Base-by-base conservation (phyloP, 2,888 invertebrate species). In the Cheilosia grossa region DNA sequence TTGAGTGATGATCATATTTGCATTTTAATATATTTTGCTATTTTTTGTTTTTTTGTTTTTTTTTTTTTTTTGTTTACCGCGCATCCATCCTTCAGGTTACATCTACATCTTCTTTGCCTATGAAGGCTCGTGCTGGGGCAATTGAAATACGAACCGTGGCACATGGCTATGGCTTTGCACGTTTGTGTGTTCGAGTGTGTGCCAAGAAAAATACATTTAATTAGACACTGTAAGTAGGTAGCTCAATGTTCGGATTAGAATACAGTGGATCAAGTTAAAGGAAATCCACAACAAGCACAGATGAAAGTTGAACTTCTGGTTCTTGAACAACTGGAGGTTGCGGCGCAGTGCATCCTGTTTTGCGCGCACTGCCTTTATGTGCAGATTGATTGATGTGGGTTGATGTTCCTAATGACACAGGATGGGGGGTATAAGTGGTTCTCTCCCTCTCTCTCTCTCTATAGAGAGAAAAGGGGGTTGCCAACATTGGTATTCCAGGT, bases 261-360 rank as follows among this genome's bases (percentile, higher is more conserved):
- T 78, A 78, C 69, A 82, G 73, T 82, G 82, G 67, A 82, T 78
- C 73, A 69, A 63, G 80, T 75, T 75, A 63, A 30, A 30, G 40
- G 40, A 64, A 73, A 54, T 61, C 75, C 64, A 75, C 74, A 49
- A 53, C 59, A 61, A 47, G 27, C 49, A 47, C 30, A 40, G 79
- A 85, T 67, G 81, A 85, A 85, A 81, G 85, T 85, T 81, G 85
- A 85, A 85, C 81, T 81, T 75, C 85, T 77, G 66, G 80, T 85
- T 85, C 74, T 74, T 53, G 44, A 19, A 19, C 40, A 33, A 27
- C 37, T 19, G 44, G 53, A 67, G 56, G 64, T 58, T 58, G 19
- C 17, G n/a, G 17, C 37, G 6, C 53, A 51, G 30, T 27, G 74
- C 64, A 81, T 81, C 80, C 85, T 80, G 85, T 77, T 80, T 67